phyloP scores from a whole-genome alignment of 2,113 vertebrate genomes.

The Merops nubicus region DNA sequence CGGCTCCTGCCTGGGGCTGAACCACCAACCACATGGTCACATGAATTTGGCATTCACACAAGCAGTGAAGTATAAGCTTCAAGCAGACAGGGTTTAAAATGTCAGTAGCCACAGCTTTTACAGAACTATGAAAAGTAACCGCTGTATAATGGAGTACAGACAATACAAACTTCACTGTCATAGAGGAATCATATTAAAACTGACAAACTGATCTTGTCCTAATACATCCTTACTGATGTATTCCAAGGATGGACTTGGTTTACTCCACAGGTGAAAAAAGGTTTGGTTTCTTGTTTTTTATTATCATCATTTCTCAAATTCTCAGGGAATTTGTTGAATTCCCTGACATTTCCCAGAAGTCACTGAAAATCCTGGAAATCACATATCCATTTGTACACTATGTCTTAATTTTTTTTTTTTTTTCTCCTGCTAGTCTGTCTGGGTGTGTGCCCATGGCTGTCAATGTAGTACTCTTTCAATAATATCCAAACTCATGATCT shows the following conservation, averaged over 20 bases:
- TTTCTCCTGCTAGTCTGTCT: too few species aligned
- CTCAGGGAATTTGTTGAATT: background rate
- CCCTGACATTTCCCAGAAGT: background rate
- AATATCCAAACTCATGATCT: too few species aligned
- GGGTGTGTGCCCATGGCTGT: too few species aligned
- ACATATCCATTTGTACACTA: background rate
- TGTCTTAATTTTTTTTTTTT: too few species aligned
- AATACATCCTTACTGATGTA: background rate
- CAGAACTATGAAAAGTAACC: background rate
- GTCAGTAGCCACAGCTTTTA: background rate
- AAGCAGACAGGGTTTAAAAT: background rate
- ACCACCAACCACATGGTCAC: too few species aligned
- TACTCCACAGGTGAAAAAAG: background rate
- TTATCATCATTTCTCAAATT: background rate
- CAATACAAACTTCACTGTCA: background rate
- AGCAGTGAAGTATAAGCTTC: background rate
- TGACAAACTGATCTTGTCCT: background rate
- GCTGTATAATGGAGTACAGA: background rate
- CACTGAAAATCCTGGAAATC: background rate
- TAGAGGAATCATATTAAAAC: background rate
- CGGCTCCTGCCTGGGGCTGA: too few species aligned
- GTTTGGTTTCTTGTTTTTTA: background rate
- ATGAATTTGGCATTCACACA: background rate
- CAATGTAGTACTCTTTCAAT: too few species aligned
- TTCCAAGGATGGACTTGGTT: background rate